Conservation (phyloP, 1,140 invertebrate species). For the Argopecten irradians region DNA sequence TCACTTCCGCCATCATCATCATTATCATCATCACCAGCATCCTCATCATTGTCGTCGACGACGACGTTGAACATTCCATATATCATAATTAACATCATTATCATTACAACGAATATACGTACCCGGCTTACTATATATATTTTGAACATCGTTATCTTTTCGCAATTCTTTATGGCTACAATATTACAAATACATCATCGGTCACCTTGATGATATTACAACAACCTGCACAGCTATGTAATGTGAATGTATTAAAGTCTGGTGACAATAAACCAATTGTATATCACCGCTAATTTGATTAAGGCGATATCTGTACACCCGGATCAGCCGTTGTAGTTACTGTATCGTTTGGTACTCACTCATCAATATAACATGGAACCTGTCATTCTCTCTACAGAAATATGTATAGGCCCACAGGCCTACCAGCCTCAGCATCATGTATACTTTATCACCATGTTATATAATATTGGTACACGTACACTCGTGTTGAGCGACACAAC, state of each 20-base stretch:
- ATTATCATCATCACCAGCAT: not conserved
- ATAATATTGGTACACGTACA: too few species aligned
- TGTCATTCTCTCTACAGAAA: not conserved
- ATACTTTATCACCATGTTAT: too few species aligned
- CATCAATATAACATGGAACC: not conserved
- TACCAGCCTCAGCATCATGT: not conserved
- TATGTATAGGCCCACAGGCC: not conserved
- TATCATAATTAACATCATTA: not conserved
- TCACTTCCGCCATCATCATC: too few species aligned
- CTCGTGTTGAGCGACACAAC: too few species aligned
- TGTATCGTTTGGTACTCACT: not conserved
- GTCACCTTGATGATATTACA: too few species aligned
- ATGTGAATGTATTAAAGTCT: not conserved
- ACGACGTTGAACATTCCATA: too few species aligned
- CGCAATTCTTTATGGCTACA: too few species aligned
- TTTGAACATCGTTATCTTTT: not conserved
- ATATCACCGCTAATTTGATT: not conserved
- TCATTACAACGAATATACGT: too few species aligned
- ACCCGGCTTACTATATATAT: too few species aligned
- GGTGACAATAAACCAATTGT: not conserved
- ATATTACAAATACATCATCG: too few species aligned
- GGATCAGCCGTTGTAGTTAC: not conserved
- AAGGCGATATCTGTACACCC: not conserved
- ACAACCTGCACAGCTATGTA: not conserved
- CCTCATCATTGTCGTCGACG: not conserved